Base-by-base conservation (phyloP, 2,797 vertebrate species). In the Epinephelus awoara region DNA sequence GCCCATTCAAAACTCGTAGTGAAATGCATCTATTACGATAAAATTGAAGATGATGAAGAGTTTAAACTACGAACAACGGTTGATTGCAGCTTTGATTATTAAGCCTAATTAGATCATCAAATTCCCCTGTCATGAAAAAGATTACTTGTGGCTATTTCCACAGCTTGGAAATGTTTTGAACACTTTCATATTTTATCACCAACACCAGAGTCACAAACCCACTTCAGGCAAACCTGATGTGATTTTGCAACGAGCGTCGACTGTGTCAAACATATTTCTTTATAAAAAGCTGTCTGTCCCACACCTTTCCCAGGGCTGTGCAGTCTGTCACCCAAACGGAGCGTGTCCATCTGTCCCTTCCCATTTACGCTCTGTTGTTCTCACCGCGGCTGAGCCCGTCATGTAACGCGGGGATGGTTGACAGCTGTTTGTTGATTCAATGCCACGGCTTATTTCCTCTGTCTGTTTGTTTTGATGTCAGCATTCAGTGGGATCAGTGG, bases 401-500 rank as follows among this genome's bases (percentile, higher is more conserved):
- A 79, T 78, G 90, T 81, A 86, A 78, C 74, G 65, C 72, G 23
- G 81, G 72, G 87, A 91, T 76, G 79, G 87, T 82, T 94, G 94
- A 94, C 93, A 94, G 92, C 89, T 92, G 90, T 90, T 93, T 90
- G 89, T 86, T 89, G 91, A 93, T 90, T 89, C 88, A 56, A 71
- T 81, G 89, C 89, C 90, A 88, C 67, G 78, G 90, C 89, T 92
- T 93, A 91, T 94, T 95, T 94, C 91, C 91, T 90, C 90, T 83
- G 90, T 90, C 91, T 89, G 88, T 91, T 93, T 93, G 93, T 93
- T 93, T 89, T 85, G 92, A 92, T 90, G 91, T 92, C 89, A 87
- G 85, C 86, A 29, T 88, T 92, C 83, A 77, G 75, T 3, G 5
- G 84, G 80, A 84, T 90, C 82, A 72, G 79, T 38, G 72, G 75